A percentile compares a stretch with the other conserved stretches of the same genome.
phyloP scores from a whole-genome alignment of 2,797 vertebrate species.

The Halcyon smyrnensis region DNA sequence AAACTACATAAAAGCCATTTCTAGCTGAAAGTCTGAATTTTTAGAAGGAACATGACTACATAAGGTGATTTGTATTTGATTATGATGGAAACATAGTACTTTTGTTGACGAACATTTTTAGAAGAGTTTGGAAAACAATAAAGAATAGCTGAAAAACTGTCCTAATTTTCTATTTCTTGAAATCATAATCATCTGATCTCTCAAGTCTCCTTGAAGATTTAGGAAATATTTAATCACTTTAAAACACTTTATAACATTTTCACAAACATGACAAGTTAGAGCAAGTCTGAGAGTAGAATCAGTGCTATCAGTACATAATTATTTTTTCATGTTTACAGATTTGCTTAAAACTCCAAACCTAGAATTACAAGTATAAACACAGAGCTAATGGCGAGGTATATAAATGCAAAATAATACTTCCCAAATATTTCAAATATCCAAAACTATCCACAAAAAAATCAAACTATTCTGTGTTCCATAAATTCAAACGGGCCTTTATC shows the following conservation, averaged over 20 bases:
- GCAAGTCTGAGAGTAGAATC: neutral
- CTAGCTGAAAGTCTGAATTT: neutral
- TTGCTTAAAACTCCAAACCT: neutral
- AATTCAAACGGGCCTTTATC: neutral
- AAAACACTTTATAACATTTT: neutral
- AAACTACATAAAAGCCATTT: neutral
- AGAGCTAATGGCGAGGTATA: neutral
- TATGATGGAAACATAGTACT: neutral
- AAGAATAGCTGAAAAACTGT: neutral
- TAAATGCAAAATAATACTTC: neutral
- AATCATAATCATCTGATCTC: neutral
- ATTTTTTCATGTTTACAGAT: neutral
- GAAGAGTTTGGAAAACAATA: neutral
- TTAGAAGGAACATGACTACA: neutral
- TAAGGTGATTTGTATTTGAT: neutral
- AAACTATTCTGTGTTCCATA: neutral
- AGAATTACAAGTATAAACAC: neutral
- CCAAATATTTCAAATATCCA: neutral
- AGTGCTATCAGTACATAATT: neutral
- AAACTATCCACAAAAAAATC: neutral
- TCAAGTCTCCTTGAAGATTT: neutral
- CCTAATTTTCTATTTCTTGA: neutral
- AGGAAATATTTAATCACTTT: neutral
- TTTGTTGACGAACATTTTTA: neutral
- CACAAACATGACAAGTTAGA: neutral